Base-by-base conservation (phyloP, 2,888 invertebrate species). In the Adelognathus sp. region DNA sequence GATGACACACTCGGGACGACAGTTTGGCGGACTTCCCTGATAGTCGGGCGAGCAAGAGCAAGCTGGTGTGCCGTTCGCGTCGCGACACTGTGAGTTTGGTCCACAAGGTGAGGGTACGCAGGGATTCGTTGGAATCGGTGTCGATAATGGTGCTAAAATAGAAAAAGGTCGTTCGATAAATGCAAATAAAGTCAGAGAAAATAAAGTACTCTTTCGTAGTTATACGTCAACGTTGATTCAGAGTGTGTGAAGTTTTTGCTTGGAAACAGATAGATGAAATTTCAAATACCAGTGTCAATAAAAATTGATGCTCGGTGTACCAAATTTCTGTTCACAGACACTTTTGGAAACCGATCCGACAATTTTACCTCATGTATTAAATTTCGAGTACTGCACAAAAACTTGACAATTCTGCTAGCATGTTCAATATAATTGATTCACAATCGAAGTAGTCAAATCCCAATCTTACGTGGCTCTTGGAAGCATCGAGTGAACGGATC, bases 101-200 rank as follows among this genome's bases (percentile, higher is more conserved):
- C 97, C 97, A 89, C 96, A 96, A 24, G 96, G 96, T 6, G 95
- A 94, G 52, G 95, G 95, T 9, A 93, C 90, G 86, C 95, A 95
- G 1, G 95, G 95, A 88, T 95, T 93, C 86, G 86, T 90, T 66
- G 64, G 58, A 4, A 4, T 29, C 1, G 67, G 58, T 9, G 27
- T 24, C 11, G 39, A 24, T 4, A 46, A 31, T 5, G 31, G 33
- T 69, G 50, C 77, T 78, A 56, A 7, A 70, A 69, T 24, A 54
- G 27, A 29, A 50, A 14, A 11, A 7, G 44, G 86, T 86, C 85
- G 94, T 94, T 89, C 93, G 93, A 81, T 31, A 1, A 14, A n/a
- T n/a, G n/a, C n/a, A n/a, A n/a, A n/a, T n/a, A n/a, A n/a, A n/a
- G n/a, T n/a, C n/a, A n/a, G n/a, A n/a, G n/a, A n/a, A n/a, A n/a